phyloP scores from a whole-genome alignment of 2,888 invertebrate genomes.

The Carterocephalus palaemon region DNA sequence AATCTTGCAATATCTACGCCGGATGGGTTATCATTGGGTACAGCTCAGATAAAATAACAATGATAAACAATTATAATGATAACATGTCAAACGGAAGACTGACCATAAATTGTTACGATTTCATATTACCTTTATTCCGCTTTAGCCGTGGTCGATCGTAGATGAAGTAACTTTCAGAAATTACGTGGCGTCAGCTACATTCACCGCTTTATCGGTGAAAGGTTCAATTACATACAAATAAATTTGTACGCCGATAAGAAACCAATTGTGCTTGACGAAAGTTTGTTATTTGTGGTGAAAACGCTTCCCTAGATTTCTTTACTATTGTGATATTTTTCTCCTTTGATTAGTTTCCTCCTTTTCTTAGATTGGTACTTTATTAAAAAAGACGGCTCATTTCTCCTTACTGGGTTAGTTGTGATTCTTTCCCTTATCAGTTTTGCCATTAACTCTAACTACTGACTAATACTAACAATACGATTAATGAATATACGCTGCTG shows the following conservation, averaged over 20 bases:
- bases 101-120: too few relatives aligned
- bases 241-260: conserved; percentile 39
- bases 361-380: too few relatives aligned
- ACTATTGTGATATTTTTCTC: conserved; percentile 15
- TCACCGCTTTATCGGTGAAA: conserved; percentile 65
- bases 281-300: conserved; percentile 20
- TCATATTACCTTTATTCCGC: too few relatives aligned
- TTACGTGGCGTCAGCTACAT: conserved; percentile 30
- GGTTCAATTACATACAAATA: conserved; percentile 42
- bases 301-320: conserved; percentile 11
- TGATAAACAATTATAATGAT: not conserved
- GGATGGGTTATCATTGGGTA: conserved; percentile 1
- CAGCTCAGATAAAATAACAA: not conserved
- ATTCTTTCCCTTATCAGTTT: too few relatives aligned
- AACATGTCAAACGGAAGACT: not conserved
- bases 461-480: too few relatives aligned
- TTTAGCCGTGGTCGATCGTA: too few relatives aligned
- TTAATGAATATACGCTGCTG: too few relatives aligned
- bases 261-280: conserved; percentile 31
- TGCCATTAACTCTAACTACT: too few relatives aligned
- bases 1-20: conserved; percentile 1
- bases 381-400: too few relatives aligned
- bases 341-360: too few relatives aligned
- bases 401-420: too few relatives aligned
- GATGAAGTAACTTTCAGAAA: conserved; percentile 9